These are phyloP conservation scores for Mesopsocus fuscifrons DNA, from an alignment of 2,888 invertebrate species.

Conservation along the genomic window DNA sequence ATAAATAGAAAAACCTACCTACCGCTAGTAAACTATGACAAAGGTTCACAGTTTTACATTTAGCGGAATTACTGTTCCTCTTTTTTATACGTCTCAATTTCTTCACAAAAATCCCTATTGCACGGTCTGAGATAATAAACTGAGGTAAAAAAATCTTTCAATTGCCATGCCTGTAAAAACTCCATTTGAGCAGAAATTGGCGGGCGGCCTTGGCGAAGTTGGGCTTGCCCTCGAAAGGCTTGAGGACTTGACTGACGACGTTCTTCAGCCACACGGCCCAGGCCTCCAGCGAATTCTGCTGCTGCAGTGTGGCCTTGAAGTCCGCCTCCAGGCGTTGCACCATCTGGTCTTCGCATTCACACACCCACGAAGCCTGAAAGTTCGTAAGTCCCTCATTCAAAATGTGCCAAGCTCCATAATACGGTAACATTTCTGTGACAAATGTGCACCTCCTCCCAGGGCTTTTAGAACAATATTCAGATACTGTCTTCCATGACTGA, in stretches of 20 bases:
- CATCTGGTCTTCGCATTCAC: constrained; percentile 77
- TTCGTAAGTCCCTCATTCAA: too few relatives aligned
- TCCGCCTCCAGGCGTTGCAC: constrained; percentile 76
- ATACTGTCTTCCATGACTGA: too few relatives aligned
- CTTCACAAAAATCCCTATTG: too few relatives aligned
- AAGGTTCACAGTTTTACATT: too few relatives aligned
- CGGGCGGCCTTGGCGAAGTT: constrained; percentile 71
- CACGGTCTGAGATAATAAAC: too few relatives aligned
- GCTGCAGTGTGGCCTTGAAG: constrained; percentile 73
- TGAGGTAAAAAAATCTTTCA: too few relatives aligned
- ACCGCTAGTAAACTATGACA: neutral
- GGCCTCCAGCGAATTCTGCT: constrained; percentile 84
- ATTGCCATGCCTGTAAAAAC: constrained; percentile 79
- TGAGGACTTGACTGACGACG: constrained; percentile 76
- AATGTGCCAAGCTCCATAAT: neutral
- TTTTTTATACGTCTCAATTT: too few relatives aligned
- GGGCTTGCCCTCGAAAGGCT: constrained; percentile 67
- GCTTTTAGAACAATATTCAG: too few relatives aligned
- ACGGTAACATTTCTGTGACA: neutral
- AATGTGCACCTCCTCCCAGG: too few relatives aligned
- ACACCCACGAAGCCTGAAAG: constrained; percentile 86
- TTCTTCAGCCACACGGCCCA: constrained; percentile 97
- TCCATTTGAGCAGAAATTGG: constrained; percentile 95
- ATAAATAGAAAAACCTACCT: too few relatives aligned
- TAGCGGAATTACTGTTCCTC: too few relatives aligned